A percentile compares a stretch with the other conserved stretches of the same genome.
Evolutionary conservation across 2,888 invertebrate genomes (phyloP).

Genomic region (Acleris sparsana): DNA sequence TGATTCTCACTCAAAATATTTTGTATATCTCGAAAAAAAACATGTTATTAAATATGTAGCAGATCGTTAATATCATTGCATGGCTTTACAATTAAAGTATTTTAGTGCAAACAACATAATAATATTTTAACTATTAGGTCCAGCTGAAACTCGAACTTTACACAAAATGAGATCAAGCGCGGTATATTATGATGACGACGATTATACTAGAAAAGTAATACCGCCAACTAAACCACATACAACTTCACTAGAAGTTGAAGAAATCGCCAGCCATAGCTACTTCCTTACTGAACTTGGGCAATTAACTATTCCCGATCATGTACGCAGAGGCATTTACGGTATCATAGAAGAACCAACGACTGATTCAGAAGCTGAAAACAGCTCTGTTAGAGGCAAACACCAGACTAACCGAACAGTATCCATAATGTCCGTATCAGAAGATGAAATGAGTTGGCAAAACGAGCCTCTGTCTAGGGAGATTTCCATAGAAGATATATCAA

Average conservation of each 20-base stretch:
- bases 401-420: conserved; percentile 82
- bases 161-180: conserved; percentile 86
- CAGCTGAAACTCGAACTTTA: conserved; percentile 86
- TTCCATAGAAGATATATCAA: conserved; percentile 83
- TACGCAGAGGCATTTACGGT: conserved; percentile 74
- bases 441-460: conserved; percentile 83
- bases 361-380: conserved; percentile 79
- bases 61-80: conserved; percentile 53
- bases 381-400: conserved; percentile 59
- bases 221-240: conserved; percentile 77
- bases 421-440: conserved; percentile 86
- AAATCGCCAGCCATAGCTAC: conserved; percentile 85
- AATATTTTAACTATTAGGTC: conserved; percentile 85
- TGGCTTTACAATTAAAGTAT: conserved; percentile 49
- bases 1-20: neutral
- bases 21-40: neutral
- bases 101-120: conserved; percentile 64
- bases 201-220: conserved; percentile 74
- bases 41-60: conserved; percentile 39
- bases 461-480: conserved; percentile 82
- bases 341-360: conserved; percentile 80
- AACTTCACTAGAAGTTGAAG: conserved; percentile 83
- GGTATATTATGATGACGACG: conserved; percentile 80
- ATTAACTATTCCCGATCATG: conserved; percentile 71
- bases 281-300: conserved; percentile 80